phyloP scores from a whole-genome alignment of 2,888 invertebrate species.

The Brenthis daphne region DNA sequence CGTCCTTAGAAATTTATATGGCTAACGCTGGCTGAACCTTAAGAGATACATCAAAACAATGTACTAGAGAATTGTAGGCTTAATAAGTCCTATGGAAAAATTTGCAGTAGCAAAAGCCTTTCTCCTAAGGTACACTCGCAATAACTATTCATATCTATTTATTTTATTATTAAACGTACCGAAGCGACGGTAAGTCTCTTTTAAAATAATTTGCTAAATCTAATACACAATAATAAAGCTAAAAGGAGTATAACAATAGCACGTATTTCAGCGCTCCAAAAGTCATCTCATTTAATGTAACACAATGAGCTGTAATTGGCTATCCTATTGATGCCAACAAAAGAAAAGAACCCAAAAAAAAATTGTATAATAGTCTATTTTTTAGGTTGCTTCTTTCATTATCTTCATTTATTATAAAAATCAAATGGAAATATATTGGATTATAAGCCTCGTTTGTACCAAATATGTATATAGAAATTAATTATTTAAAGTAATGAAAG shows the following conservation, averaged over 20 bases:
- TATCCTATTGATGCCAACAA: slow-evolving; percentile 24
- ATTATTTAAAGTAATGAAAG: not conserved
- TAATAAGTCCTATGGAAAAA: no score
- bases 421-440: slow-evolving; percentile 15
- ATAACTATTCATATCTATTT: no score
- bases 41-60: no score
- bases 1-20: no score
- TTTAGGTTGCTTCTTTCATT: slow-evolving; percentile 1
- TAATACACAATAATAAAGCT: slow-evolving; percentile 1
- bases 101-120: no score
- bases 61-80: no score
- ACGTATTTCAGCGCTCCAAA: slow-evolving; percentile 11
- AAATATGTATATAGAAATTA: not conserved
- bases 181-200: no score
- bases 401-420: slow-evolving; percentile 19
- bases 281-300: slow-evolving; percentile 15
- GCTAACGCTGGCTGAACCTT: no score
- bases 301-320: slow-evolving; percentile 29
- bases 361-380: slow-evolving; percentile 9
- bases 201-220: not conserved
- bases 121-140: no score
- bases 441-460: not conserved
- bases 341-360: slow-evolving; percentile 17
- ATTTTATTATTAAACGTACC: no score
- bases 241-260: slow-evolving; percentile 23